Percentiles rank a stretch among this genome's conserved stretches.
These are phyloP conservation scores for Thymallus thymallus DNA, from an alignment of 2,113 vertebrate genomes.

Conservation along the genomic window DNA sequence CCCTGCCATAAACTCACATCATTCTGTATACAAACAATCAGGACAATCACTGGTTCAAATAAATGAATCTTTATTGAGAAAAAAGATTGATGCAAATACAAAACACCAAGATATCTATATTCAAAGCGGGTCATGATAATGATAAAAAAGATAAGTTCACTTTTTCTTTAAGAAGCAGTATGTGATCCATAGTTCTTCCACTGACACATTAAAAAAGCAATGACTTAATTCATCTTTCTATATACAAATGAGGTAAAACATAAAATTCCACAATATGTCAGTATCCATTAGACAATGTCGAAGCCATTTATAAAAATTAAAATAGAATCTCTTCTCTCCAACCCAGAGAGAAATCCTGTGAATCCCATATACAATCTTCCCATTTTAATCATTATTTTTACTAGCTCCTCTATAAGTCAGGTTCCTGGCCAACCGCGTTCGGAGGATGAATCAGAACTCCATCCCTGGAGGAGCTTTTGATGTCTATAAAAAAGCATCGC, in stretches of 20 bases:
- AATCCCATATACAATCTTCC: conserved; percentile 11
- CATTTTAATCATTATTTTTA: conserved; percentile 12
- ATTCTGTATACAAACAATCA: conserved; percentile 3
- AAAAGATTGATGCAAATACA: conserved; percentile 71
- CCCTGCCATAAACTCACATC: background rate
- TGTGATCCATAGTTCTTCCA: conserved; percentile 53
- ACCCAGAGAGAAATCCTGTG: conserved; percentile 17
- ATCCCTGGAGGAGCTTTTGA: conserved; percentile 27
- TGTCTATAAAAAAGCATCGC: conserved; percentile 28
- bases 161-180: conserved; percentile 44
- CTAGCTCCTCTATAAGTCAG: conserved; percentile 14
- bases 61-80: conserved; percentile 72
- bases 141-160: conserved; percentile 62
- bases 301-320: conserved; percentile 65
- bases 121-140: conserved; percentile 61
- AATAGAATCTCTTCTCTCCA: conserved; percentile 8
- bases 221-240: conserved; percentile 57
- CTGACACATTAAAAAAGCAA: conserved; percentile 46
- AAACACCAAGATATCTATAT: conserved; percentile 67
- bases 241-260: conserved; percentile 78
- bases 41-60: conserved; percentile 62
- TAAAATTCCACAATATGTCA: conserved; percentile 67
- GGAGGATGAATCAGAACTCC: conserved; percentile 37
- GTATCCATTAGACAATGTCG: conserved; percentile 68
- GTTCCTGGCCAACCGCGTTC: conserved; percentile 2